Base-by-base conservation (phyloP, 2,888 invertebrate genomes). In the Anthrax anthrax region DNA sequence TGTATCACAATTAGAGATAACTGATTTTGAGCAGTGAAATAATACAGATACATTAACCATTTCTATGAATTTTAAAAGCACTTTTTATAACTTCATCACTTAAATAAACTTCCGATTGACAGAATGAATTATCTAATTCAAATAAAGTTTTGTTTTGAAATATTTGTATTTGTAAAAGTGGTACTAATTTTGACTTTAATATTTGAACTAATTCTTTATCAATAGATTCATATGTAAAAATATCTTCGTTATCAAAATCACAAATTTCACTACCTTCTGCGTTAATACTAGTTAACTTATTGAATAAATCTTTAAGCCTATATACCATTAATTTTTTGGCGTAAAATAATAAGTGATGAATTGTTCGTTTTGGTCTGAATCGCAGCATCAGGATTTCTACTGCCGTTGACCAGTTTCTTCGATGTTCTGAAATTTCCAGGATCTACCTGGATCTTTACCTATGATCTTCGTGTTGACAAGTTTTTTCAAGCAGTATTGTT, bases 401-500 rank as follows among this genome's bases (percentile, higher is more conserved):
- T 39, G 34, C 23, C 4, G 44, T 18, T 18, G 18, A 8, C 40
- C 43, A 47, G 17, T 39, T 47, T 27, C 43, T n/a, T n/a, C 47
- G 18, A 17, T 47, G 18, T 18, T 47, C 43, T 10, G 43, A 29
- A 18, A 47, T 47, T 37, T 47, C 47, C 36, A 47, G 16, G 37
- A 47, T 43, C 42, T 43, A 13, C 43, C 39, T 18, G 42, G n/a
- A n/a, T n/a, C 48, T 32, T 48, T 44, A n/a, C 48, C 42, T 13
- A 48, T 48, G 37, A 42, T 44, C 44, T 48, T 44, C 12, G 18
- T 27, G 37, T 48, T 48, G 19, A 45, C 32, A 5, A 42, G 3
- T 42, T 44, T 45, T 18, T 23, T 47, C 18, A 47, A 17, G 16
- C 41, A 47, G 13, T 36, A 36, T n/a, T 36, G n/a, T 36, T 36